phyloP scores from a whole-genome alignment of 1,140 invertebrate genomes.

The Formica exsecta region DNA sequence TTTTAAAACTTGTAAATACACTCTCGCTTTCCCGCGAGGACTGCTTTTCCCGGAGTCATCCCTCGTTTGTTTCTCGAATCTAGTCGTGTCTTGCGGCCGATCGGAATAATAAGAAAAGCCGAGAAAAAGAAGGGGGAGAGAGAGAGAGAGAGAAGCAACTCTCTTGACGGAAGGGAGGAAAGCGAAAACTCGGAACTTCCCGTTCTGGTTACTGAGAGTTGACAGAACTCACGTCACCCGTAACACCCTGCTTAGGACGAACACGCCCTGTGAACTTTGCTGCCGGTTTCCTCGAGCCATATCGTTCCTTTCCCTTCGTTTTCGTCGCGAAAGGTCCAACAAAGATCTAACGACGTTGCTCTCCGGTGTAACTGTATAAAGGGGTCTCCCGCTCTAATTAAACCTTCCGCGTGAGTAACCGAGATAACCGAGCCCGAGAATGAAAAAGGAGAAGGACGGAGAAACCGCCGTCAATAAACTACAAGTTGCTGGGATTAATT shows the following conservation, averaged over 20 bases:
- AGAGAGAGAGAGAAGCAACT: slow-evolving; percentile 24
- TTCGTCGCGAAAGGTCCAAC: slow-evolving; percentile 53
- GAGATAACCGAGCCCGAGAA: slow-evolving; percentile 35
- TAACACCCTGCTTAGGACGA: slow-evolving; percentile 52
- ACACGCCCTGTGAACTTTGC: slow-evolving; percentile 33
- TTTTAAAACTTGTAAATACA: slow-evolving; percentile 72
- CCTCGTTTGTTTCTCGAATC: slow-evolving; percentile 65
- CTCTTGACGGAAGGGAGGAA: slow-evolving; percentile 19
- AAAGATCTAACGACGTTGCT: slow-evolving; percentile 61
- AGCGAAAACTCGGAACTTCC: slow-evolving; percentile 46
- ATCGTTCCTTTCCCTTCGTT: slow-evolving; percentile 46
- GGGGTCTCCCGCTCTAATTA: slow-evolving; percentile 47
- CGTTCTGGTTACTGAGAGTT: slow-evolving; percentile 50
- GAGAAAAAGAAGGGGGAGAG: too few relatives aligned
- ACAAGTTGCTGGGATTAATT: slow-evolving; percentile 42
- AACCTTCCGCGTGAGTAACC: slow-evolving; percentile 51
- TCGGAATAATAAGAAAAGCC: slow-evolving; percentile 62
- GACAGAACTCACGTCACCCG: slow-evolving; percentile 58
- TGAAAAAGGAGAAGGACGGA: slow-evolving; percentile 43
- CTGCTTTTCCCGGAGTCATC: slow-evolving; percentile 4
- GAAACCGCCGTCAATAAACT: slow-evolving; percentile 33
- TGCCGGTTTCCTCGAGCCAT: slow-evolving; percentile 14
- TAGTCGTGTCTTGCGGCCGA: slow-evolving; percentile 52
- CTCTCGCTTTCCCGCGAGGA: not conserved
- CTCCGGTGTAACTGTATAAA: slow-evolving; percentile 53